Percentiles rank a stretch among this genome's conserved stretches.
phyloP scores from a whole-genome alignment of 2,113 vertebrate species.

The Marmota monax region DNA sequence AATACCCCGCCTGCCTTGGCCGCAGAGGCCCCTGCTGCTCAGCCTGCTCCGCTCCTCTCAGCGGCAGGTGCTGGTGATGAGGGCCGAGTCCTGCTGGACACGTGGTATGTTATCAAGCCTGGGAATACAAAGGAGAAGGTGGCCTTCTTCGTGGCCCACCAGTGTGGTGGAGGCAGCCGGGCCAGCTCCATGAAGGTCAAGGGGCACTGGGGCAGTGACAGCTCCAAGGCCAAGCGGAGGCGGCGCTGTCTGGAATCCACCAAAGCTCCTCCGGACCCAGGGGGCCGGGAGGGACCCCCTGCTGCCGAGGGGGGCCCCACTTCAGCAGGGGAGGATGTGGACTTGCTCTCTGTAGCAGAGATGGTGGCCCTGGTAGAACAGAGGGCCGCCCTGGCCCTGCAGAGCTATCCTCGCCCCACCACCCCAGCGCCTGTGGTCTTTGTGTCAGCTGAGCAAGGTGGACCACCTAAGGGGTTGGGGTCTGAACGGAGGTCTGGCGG shows the following conservation, averaged over 20 bases:
- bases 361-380: conserved; percentile 97
- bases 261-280: conserved; percentile 79
- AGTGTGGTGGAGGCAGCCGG: conserved; percentile 90
- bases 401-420: conserved; percentile 85
- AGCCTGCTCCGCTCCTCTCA: conserved; percentile 72
- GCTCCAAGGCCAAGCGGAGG: conserved; percentile 95
- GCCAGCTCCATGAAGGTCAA: conserved; percentile 96
- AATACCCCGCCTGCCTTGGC: conserved; percentile 89
- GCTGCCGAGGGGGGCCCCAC: conserved; percentile 73
- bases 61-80: conserved; percentile 88
- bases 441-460: conserved; percentile 86
- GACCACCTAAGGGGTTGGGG: conserved; percentile 69
- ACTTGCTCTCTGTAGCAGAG: conserved; percentile 95
- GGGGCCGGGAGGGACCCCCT: conserved; percentile 73
- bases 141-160: conserved; percentile 97
- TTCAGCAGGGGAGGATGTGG: conserved; percentile 48
- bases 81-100: conserved; percentile 95
- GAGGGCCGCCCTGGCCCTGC: conserved; percentile 92
- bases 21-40: conserved; percentile 61
- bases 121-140: conserved; percentile 99
- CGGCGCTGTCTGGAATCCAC: conserved; percentile 93
- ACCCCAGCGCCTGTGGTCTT: conserved; percentile 87
- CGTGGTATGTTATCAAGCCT: conserved; percentile 98
- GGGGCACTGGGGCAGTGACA: conserved; percentile 95
- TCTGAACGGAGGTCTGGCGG: background rate